phyloP scores from a whole-genome alignment of 2,113 vertebrate genomes.

The Scomber colias region DNA sequence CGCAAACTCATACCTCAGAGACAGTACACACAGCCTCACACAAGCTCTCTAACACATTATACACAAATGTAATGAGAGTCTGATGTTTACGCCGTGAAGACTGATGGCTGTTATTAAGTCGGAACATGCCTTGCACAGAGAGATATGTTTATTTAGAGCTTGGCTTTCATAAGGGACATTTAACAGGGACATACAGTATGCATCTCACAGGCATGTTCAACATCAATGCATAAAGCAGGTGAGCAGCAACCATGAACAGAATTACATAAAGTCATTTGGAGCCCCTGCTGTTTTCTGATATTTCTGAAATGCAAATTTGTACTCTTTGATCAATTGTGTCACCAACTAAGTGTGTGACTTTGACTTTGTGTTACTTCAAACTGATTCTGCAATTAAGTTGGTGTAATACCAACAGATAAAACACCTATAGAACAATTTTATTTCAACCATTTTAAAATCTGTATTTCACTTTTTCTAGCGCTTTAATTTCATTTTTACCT shows the following conservation, averaged over 20 bases:
- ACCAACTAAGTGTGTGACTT: not conserved
- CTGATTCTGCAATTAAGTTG: not conserved
- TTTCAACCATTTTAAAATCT: not conserved
- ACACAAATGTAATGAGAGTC: constrained; percentile 60
- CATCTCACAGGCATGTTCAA: constrained; percentile 2
- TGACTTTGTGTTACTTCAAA: constrained; percentile 19
- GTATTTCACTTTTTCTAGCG: not conserved
- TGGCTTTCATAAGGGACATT: constrained; percentile 26
- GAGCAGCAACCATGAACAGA: not conserved
- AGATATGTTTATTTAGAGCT: constrained; percentile 50
- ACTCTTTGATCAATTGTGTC: constrained; percentile 29
- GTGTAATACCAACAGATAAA: not conserved
- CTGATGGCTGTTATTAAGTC: constrained; percentile 65
- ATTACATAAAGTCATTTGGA: constrained; percentile 1
- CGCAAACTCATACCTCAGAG: constrained; percentile 16
- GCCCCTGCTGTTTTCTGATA: constrained; percentile 13
- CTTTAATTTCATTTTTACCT: not conserved
- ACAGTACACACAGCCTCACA: constrained; percentile 7
- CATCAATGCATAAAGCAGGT: too few species aligned
- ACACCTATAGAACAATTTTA: not conserved
- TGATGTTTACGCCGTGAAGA: constrained; percentile 52
- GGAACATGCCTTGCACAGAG: constrained; percentile 20
- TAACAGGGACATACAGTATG: constrained; percentile 20
- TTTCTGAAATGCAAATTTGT: constrained; percentile 20
- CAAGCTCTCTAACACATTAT: constrained; percentile 7